A percentile compares a stretch with the other conserved stretches of the same genome.
Conservation (phyloP, 2,888 invertebrate genomes). For the Pegoplata infirma region DNA sequence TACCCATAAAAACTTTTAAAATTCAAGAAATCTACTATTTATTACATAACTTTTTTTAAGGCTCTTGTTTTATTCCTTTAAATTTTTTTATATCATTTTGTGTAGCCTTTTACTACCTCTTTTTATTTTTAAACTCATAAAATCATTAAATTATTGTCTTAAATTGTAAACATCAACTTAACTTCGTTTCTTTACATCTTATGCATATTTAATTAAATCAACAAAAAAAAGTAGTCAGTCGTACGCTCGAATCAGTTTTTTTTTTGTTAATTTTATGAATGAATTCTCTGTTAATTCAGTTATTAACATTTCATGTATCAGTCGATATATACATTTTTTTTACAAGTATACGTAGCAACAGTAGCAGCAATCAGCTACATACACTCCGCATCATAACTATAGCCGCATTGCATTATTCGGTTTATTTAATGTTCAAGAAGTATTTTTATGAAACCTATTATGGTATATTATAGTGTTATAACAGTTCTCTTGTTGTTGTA, state of each 20-base stretch:
- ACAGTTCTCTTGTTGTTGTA: no score
- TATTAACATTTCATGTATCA: slow-evolving; percentile 17
- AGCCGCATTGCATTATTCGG: no score
- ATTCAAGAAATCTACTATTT: no score
- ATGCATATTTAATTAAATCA: slow-evolving; percentile 59
- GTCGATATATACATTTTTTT: neutral
- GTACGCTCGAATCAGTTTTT: slow-evolving; percentile 16
- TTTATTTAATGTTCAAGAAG: no score
- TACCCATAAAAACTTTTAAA: no score
- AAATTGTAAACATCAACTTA: slow-evolving; percentile 29
- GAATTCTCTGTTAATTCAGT: slow-evolving; percentile 40
- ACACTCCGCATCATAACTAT: no score
- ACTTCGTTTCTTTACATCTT: slow-evolving; percentile 48
- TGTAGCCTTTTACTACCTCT: neutral
- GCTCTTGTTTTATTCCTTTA: slow-evolving; percentile 1
- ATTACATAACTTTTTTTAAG: neutral
- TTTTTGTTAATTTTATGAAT: slow-evolving; percentile 27
- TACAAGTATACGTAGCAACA: neutral
- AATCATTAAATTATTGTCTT: slow-evolving; percentile 43
- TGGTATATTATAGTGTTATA: no score
- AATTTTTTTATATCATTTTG: neutral
- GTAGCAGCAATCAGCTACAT: neutral
- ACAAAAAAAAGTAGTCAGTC: slow-evolving; percentile 28
- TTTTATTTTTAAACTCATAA: slow-evolving; percentile 20
- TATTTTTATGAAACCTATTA: no score